phyloP scores from a whole-genome alignment of 2,113 vertebrate genomes.

The Platysteira castanea region DNA sequence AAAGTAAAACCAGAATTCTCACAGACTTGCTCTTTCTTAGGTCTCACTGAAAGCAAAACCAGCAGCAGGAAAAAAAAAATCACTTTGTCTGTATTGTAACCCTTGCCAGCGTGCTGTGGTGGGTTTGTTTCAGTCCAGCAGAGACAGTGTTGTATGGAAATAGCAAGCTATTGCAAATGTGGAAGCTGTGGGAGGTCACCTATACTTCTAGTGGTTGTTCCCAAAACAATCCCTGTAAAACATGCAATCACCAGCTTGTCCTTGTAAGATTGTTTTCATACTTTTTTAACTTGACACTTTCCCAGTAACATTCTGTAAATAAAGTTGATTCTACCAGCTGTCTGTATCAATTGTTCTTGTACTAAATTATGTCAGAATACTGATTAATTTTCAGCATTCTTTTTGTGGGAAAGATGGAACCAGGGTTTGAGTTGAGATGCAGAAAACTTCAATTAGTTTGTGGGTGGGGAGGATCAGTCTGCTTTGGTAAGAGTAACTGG shows the following conservation, averaged over 20 bases:
- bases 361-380: background rate
- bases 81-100: background rate
- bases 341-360: conserved; percentile 16
- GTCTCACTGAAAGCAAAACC: conserved; percentile 54
- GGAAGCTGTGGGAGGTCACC: conserved; percentile 7
- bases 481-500: background rate
- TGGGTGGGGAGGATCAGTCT: background rate
- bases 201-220: background rate
- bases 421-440: background rate
- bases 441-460: accelerated
- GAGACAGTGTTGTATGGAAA: conserved; percentile 29
- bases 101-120: conserved; percentile 7
- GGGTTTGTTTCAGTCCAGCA: conserved; percentile 36
- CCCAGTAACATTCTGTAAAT: conserved; percentile 69
- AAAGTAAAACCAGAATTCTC: conserved; percentile 22
- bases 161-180: background rate
- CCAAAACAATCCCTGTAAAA: conserved; percentile 49
- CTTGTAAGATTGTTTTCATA: conserved; percentile 66
- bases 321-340: conserved; percentile 68
- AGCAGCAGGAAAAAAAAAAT: background rate
- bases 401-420: background rate
- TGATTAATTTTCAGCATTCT: background rate
- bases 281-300: conserved; percentile 67
- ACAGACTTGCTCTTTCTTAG: background rate
- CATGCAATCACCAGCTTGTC: conserved; percentile 60